These are phyloP conservation scores for Zoanthus gigantus DNA, from an alignment of 92 coral and sea anemone species.

Conservation along the genomic window DNA sequence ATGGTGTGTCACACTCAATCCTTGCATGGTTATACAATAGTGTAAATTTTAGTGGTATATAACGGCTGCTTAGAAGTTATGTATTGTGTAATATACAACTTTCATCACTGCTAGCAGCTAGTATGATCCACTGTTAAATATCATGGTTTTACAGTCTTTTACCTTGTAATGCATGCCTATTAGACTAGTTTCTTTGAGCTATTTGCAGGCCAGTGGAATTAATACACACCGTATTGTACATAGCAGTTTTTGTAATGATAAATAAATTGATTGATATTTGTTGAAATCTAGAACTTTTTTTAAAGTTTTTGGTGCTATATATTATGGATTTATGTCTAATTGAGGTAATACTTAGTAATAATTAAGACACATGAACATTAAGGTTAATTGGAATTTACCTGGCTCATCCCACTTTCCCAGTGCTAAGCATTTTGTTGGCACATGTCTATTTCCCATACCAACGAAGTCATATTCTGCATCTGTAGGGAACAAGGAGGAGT, in stretches of 20 bases:
- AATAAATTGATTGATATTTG: not conserved
- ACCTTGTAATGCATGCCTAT: not conserved
- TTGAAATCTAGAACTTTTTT: too few species aligned
- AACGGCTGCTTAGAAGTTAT: not conserved
- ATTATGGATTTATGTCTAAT: not conserved
- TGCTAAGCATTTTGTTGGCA: constrained; percentile 50
- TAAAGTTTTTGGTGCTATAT: not conserved
- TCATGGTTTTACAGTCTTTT: not conserved
- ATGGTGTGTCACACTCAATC: not conserved
- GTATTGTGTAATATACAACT: too few species aligned
- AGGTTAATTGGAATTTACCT: constrained; percentile 13
- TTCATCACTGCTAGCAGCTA: not conserved
- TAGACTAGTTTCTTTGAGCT: not conserved
- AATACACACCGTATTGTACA: not conserved
- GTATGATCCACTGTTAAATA: not conserved
- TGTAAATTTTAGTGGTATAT: not conserved
- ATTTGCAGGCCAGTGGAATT: not conserved
- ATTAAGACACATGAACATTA: not conserved
- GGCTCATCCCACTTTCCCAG: constrained; percentile 54
- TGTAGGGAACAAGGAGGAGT: constrained; percentile 12
- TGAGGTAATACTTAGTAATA: not conserved
- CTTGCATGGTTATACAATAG: not conserved
- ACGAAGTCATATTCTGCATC: constrained; percentile 53
- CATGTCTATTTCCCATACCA: constrained; percentile 56
- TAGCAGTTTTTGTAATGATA: not conserved